phyloP scores from a whole-genome alignment of 1,140 invertebrate genomes.

The Manduca sexta region DNA sequence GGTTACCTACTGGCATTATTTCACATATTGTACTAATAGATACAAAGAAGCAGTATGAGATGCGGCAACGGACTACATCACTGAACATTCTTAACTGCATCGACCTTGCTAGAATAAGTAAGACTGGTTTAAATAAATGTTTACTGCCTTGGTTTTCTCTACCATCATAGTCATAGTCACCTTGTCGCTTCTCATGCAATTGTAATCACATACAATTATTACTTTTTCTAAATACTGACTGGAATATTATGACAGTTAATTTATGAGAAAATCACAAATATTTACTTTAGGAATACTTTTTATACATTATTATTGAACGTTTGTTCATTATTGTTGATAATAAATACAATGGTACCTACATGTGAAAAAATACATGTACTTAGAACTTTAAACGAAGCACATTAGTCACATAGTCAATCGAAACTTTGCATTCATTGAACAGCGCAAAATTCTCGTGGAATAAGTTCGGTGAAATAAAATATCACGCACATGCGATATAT shows the following conservation, averaged over 20 bases:
- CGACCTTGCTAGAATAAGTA: too few relatives aligned
- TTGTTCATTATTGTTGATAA: conserved; percentile 52
- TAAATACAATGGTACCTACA: conserved; percentile 35
- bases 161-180: not conserved
- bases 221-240: conserved; percentile 25
- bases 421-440: conserved; percentile 54
- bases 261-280: conserved; percentile 31
- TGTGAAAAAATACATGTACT: conserved; percentile 40
- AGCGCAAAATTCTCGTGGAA: conserved; percentile 56
- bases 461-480: conserved; percentile 64
- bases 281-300: conserved; percentile 53
- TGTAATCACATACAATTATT: conserved; percentile 6
- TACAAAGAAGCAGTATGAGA: too few relatives aligned
- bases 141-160: not conserved
- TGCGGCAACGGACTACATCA: too few relatives aligned
- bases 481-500: conserved; percentile 62
- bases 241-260: conserved; percentile 23
- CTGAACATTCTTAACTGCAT: too few relatives aligned
- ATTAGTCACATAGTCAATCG: conserved; percentile 63
- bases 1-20: too few relatives aligned
- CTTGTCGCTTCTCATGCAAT: not conserved
- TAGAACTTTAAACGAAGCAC: conserved; percentile 58
- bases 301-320: conserved; percentile 47
- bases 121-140: too few relatives aligned
- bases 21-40: too few relatives aligned